A percentile compares a stretch with the other conserved stretches of the same genome.
These are phyloP conservation scores for Amiota communis DNA, from an alignment of 2,888 invertebrate species.

Conservation along the genomic window DNA sequence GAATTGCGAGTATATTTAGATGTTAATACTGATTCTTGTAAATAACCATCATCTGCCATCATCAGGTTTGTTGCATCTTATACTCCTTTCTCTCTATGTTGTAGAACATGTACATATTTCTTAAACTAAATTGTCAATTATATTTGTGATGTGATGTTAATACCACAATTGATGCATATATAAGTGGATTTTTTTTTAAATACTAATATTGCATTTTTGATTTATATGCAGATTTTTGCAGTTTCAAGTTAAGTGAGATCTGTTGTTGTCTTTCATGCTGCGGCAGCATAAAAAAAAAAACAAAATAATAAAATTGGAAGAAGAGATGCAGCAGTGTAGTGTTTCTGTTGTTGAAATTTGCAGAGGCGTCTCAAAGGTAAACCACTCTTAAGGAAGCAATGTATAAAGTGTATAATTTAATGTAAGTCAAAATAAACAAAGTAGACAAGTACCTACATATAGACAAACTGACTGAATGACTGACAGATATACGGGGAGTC, in stretches of 20 bases:
- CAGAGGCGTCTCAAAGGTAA: conserved; percentile 22
- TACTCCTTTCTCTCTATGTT: no score
- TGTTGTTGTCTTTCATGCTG: neutral
- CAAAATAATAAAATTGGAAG: no score
- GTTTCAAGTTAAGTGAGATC: neutral
- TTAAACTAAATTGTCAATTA: no score
- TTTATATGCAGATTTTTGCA: conserved; percentile 20
- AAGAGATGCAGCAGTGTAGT: neutral
- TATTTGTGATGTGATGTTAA: no score
- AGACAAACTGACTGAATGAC: conserved; percentile 9
- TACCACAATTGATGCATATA: no score
- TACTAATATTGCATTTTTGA: conserved; percentile 7
- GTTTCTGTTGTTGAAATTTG: neutral
- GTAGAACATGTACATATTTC: no score
- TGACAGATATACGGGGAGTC: neutral
- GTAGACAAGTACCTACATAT: neutral
- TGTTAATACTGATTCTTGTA: no score
- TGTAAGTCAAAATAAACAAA: neutral
- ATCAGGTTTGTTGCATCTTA: no score
- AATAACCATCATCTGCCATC: no score
- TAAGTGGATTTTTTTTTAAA: neutral
- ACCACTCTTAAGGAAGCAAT: conserved; percentile 7
- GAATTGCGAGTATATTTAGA: no score
- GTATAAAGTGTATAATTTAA: neutral
- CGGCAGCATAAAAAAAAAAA: neutral